A percentile compares a stretch with the other conserved stretches of the same genome.
phyloP scores from a whole-genome alignment of 2,797 vertebrate species.

The Euthynnus affinis region DNA sequence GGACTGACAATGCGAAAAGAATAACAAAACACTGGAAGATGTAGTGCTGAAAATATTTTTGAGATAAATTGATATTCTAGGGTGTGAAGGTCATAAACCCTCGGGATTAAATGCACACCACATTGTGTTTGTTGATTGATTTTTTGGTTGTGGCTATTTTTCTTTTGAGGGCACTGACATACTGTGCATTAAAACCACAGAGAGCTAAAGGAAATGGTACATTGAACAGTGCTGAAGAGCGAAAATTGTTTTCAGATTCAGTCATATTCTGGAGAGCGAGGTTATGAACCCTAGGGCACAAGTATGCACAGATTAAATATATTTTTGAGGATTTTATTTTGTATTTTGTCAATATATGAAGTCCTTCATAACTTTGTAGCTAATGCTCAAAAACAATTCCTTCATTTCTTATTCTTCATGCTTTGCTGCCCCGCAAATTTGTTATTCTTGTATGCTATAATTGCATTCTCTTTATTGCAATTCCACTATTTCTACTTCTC shows the following conservation, averaged over 20 bases:
- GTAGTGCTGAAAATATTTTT: conserved; percentile 60
- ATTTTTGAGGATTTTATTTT: accelerated
- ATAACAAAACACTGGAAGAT: conserved; percentile 54
- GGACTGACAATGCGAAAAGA: conserved; percentile 35
- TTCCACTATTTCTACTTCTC: too few relatives aligned
- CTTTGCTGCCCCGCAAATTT: too few relatives aligned
- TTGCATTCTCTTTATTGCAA: too few relatives aligned
- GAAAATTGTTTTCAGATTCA: conserved; percentile 39
- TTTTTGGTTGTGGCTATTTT: conserved; percentile 66
- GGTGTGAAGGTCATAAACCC: conserved; percentile 68
- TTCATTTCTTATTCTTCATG: too few relatives aligned
- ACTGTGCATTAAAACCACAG: conserved; percentile 43
- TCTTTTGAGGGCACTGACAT: conserved; percentile 51
- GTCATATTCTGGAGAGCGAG: conserved; percentile 1
- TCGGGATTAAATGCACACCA: conserved; percentile 65
- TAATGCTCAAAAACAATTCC: too few relatives aligned
- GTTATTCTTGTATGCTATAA: too few relatives aligned
- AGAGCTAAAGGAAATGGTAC: conserved; percentile 36
- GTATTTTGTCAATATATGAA: background rate
- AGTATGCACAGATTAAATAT: background rate
- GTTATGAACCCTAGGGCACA: background rate
- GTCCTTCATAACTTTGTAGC: too few relatives aligned
- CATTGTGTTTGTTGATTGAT: conserved; percentile 66
- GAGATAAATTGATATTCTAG: conserved; percentile 66
- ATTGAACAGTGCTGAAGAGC: conserved; percentile 35